phyloP scores from a whole-genome alignment of 1,140 invertebrate species.

The Diuraphis noxia region DNA sequence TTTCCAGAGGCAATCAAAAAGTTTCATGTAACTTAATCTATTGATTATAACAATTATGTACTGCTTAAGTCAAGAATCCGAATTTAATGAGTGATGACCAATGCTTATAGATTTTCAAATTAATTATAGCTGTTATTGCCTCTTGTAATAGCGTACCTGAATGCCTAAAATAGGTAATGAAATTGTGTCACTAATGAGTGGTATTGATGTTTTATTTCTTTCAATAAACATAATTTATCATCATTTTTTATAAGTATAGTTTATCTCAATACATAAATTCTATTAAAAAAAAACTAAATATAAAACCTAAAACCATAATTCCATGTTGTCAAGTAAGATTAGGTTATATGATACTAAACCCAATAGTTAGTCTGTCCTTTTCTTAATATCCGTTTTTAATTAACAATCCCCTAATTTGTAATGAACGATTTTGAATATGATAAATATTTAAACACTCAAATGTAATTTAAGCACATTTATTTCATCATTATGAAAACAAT shows the following conservation, averaged over 20 bases:
- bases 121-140: too few species aligned
- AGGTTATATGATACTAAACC: not conserved
- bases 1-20: not conserved
- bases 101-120: too few species aligned
- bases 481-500: not conserved
- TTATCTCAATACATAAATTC: too few species aligned
- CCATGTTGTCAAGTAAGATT: not conserved
- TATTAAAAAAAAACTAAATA: too few species aligned
- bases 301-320: not conserved
- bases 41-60: not conserved
- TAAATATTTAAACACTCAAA: not conserved
- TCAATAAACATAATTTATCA: too few species aligned
- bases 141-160: too few species aligned
- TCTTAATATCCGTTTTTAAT: not conserved
- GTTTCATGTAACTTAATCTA: not conserved
- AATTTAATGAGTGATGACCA: too few species aligned
- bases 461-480: conserved; percentile 9
- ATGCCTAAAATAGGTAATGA: too few species aligned
- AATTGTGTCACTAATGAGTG: too few species aligned
- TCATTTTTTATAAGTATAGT: too few species aligned
- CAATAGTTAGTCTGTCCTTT: not conserved
- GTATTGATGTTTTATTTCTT: too few species aligned
- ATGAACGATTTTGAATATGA: not conserved
- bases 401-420: not conserved
- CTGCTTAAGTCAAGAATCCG: too few species aligned